phyloP scores from a whole-genome alignment of 2,888 invertebrate species.

The Dicycla oo region DNA sequence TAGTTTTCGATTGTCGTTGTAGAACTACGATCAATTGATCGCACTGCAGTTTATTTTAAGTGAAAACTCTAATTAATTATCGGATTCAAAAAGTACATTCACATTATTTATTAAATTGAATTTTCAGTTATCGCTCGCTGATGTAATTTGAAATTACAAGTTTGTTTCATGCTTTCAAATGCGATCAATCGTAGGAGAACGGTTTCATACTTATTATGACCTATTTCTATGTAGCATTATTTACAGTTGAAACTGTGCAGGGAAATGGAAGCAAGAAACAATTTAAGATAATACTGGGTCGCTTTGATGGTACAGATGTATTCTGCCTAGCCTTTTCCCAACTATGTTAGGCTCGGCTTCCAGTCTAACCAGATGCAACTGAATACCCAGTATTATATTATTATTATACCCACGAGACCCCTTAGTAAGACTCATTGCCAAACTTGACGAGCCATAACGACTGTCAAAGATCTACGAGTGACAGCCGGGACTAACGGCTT shows the following conservation, averaged over 20 bases:
- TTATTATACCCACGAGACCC: neutral
- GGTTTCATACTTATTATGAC: constrained; percentile 10
- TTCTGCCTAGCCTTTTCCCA: neutral
- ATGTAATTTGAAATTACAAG: constrained; percentile 54
- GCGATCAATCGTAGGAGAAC: constrained; percentile 65
- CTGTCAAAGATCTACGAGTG: neutral
- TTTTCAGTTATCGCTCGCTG: constrained; percentile 45
- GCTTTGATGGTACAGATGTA: constrained; percentile 1
- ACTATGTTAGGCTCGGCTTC: neutral
- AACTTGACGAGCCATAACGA: neutral
- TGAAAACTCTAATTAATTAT: neutral
- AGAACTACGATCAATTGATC: neutral
- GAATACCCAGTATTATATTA: too few relatives aligned
- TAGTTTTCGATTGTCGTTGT: neutral
- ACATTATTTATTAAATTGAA: constrained; percentile 10
- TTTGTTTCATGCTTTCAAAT: constrained; percentile 58
- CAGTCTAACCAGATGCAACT: neutral
- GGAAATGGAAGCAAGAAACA: neutral
- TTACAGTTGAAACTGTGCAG: constrained; percentile 15
- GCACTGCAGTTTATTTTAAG: neutral
- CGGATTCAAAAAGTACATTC: constrained; percentile 16
- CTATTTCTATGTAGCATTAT: constrained; percentile 26
- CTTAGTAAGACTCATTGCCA: too few relatives aligned
- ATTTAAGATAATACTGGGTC: neutral
- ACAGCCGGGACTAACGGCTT: neutral